A percentile compares a stretch with the other conserved stretches of the same genome.
Conservation (phyloP, 2,888 invertebrate species). For the Acanthosepion pharaonis region DNA sequence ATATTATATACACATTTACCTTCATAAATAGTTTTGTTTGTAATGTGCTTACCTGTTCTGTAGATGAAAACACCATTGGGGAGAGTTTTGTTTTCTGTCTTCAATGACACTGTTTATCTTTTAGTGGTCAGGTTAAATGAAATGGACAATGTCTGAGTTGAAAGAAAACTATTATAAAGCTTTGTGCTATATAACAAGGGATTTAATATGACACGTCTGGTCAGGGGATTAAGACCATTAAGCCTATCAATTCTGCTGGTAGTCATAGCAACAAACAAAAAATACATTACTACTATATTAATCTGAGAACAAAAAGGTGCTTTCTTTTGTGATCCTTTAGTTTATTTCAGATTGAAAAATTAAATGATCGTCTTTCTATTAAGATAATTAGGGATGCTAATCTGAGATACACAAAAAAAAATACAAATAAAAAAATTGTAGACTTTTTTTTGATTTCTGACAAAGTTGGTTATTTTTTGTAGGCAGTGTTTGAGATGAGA, state of each 20-base stretch:
- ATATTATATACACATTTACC: no score
- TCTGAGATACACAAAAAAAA: no score
- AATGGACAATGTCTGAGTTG: not conserved
- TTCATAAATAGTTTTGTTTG: not conserved
- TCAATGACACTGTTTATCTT: not conserved
- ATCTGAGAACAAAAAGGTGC: not conserved
- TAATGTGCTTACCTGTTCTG: not conserved
- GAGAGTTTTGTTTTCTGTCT: no score
- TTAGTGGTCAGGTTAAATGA: not conserved
- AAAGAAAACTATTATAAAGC: not conserved
- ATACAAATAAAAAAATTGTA: no score
- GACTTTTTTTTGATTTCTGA: no score
- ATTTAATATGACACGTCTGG: not conserved
- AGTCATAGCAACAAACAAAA: not conserved
- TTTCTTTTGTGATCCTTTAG: not conserved
- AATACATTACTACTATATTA: not conserved
- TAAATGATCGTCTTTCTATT: not conserved
- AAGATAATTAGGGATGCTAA: not conserved
- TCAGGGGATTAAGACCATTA: not conserved
- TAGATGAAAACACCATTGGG: not conserved
- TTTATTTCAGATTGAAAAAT: not conserved
- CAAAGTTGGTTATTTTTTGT: no score
- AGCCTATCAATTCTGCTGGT: not conserved
- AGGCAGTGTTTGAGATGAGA: no score
- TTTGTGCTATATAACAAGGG: conserved; percentile 4